A percentile compares a stretch with the other conserved stretches of the same genome.
Conservation (phyloP, 2,797 vertebrate species). For the Sphaeramia orbicularis region DNA sequence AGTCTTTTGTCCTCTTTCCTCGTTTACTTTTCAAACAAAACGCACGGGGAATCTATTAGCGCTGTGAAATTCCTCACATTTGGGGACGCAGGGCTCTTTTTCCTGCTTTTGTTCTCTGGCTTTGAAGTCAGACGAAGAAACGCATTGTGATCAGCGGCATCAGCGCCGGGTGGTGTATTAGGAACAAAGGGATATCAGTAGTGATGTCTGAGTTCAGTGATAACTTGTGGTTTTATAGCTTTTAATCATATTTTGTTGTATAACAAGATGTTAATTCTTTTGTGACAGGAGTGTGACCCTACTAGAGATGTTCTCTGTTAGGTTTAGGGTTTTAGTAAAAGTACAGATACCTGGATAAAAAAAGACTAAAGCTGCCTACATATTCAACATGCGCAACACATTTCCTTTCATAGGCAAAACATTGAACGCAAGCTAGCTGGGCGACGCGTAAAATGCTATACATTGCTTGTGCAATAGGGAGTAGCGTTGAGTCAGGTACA, state of each 20-base stretch:
- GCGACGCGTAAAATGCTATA: no score
- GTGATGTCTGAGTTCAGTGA: slow-evolving; percentile 8
- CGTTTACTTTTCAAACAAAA: slow-evolving; percentile 33
- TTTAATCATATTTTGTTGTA: slow-evolving; percentile 30
- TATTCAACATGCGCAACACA: no score
- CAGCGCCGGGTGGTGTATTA: slow-evolving; percentile 9
- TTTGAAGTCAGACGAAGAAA: slow-evolving; percentile 40
- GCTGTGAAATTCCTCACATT: slow-evolving; percentile 32
- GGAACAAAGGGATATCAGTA: slow-evolving; percentile 20
- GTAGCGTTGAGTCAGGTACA: no score
- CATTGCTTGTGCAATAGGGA: no score
- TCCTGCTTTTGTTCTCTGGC: slow-evolving; percentile 37
- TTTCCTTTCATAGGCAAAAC: no score
- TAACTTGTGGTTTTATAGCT: slow-evolving; percentile 22
- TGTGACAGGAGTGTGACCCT: slow-evolving; percentile 1
- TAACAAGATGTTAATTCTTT: slow-evolving; percentile 27
- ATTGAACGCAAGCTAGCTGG: no score
- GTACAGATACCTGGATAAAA: no score
- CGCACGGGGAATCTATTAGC: slow-evolving; percentile 42
- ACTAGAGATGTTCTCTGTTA: not conserved
- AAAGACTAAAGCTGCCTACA: no score
- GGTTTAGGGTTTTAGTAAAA: no score
- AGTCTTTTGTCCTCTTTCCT: slow-evolving; percentile 30
- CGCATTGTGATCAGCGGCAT: not conserved
- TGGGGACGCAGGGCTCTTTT: slow-evolving; percentile 2